Conservation (phyloP, 2,113 vertebrate genomes). For the Mirza zaza region DNA sequence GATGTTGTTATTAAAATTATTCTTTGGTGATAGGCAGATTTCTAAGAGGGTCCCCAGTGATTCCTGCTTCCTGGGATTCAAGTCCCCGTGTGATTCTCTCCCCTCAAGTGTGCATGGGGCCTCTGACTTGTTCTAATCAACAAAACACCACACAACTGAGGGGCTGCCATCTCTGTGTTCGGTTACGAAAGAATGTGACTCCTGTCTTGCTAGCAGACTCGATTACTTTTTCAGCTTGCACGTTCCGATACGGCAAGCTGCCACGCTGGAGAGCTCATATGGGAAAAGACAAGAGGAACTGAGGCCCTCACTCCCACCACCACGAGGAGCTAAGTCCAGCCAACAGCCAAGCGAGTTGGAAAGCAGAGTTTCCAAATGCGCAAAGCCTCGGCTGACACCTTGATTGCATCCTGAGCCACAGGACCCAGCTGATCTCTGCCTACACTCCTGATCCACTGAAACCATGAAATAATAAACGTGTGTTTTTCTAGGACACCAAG, state of each 20-base stretch:
- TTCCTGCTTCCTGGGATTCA: neutral
- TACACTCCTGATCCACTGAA: neutral
- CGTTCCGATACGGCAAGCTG: neutral
- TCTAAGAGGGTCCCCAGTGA: neutral
- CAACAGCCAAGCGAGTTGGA: neutral
- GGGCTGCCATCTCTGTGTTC: neutral
- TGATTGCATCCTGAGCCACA: neutral
- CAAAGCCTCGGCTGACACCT: rapidly evolving
- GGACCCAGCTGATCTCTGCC: neutral
- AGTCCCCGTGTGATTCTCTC: neutral
- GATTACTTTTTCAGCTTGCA: neutral
- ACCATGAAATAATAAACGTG: neutral
- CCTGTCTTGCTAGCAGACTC: neutral
- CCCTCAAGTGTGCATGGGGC: neutral
- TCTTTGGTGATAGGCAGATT: neutral
- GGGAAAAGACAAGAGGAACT: neutral
- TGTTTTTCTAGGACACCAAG: neutral
- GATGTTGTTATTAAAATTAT: neutral
- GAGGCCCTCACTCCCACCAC: neutral
- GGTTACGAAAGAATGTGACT: neutral
- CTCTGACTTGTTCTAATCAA: neutral
- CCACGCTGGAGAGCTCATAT: neutral
- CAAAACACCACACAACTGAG: neutral
- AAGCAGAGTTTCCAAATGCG: neutral
- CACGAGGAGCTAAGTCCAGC: neutral